phyloP scores from a whole-genome alignment of 2,113 vertebrate genomes.

The Dicentrarchus labrax region DNA sequence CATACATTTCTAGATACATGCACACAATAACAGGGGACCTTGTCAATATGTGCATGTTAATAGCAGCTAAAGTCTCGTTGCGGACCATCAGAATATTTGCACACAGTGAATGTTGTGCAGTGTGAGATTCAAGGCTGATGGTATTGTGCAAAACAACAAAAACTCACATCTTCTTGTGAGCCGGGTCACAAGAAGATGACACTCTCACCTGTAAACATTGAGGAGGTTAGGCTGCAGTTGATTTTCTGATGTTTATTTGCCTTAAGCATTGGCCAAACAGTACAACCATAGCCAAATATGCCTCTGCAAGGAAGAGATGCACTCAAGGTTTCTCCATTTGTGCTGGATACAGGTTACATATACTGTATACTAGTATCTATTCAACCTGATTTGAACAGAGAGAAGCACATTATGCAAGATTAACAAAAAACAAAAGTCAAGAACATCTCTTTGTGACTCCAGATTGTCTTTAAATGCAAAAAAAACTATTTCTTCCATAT shows the following conservation, averaged over 20 bases:
- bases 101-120: background rate
- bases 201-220: background rate
- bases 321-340: background rate
- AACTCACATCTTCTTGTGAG: background rate
- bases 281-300: background rate
- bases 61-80: background rate
- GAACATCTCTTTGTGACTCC: background rate
- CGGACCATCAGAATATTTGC: background rate
- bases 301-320: background rate
- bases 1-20: constrained; percentile 2
- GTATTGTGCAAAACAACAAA: background rate
- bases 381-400: background rate
- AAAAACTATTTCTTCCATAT: background rate
- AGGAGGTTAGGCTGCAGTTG: no score
- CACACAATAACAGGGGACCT: background rate
- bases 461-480: background rate
- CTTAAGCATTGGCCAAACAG: background rate
- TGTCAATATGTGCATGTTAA: constrained; percentile 29
- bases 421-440: background rate
- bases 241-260: background rate
- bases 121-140: background rate
- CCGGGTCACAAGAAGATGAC: no score
- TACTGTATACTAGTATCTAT: background rate
- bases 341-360: background rate
- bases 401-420: background rate